Evolutionary conservation across 2,113 vertebrate genomes (phyloP), one percentile per base, ranked within the genome.

Genomic region (Trichomycterus rosablanca): DNA sequence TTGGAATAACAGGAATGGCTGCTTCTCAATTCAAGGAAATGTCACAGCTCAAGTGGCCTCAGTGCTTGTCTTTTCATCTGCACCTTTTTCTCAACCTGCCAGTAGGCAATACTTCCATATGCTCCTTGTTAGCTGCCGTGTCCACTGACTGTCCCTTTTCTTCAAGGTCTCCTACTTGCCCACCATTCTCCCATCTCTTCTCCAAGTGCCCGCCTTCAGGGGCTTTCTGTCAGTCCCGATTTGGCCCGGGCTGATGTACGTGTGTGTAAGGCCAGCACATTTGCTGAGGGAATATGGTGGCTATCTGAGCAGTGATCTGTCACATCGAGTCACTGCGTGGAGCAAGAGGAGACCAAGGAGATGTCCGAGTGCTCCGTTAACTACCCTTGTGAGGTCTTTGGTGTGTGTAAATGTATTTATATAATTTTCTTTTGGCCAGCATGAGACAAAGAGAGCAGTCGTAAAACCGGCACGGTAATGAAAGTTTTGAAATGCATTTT

Each of bases 271-370:
- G 90, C 18, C 59, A 23, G 46, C 45, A 48, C 26, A 59, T 46
- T 40, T 52, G 48, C 23, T 15, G 55, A 66, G 75, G 78, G 81
- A 77, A 85, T 16, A 76, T 42, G 84, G 82, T 84, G 84, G 87
- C 84, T 81, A 83, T 87, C 76, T 88, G 88, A 91, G 84, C 88
- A 91, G 78, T 68, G 77, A 87, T 82, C 84, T 90, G 91, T 89
- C 91, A 90, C 74, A 78, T 90, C 79, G 61, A 63, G 79, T 90
- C 84, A 88, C 32, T 81, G 75, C 72, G 75, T 80, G 81, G 51
- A 37, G 20, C 44, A 37, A 55, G 32, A 42, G 77, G 63, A 79
- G 78, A 75, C 69, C 75, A 58, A 66, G 59, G 70, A 79, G 71
- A 81, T 73, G 78, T 72, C 65, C 78, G 56, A 54, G 54, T 52